These are phyloP conservation scores for Drosophila paranaensis DNA, from an alignment of 2,888 invertebrate species.

Conservation along the genomic window DNA sequence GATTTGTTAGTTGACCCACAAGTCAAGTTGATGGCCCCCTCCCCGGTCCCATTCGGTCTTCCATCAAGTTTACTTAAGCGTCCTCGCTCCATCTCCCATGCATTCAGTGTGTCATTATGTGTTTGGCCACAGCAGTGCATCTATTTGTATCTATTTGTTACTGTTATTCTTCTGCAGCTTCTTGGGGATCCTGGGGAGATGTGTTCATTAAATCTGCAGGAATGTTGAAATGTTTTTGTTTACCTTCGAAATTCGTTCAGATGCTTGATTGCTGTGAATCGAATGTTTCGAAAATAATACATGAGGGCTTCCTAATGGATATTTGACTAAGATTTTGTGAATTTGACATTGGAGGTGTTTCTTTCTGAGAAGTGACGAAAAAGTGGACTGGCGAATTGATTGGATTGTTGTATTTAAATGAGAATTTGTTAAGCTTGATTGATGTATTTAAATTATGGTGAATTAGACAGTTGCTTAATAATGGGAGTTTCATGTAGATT, in stretches of 20 bases:
- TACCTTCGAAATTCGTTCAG: constrained; percentile 50
- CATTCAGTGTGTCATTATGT: constrained; percentile 54
- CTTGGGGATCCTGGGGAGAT: constrained; percentile 49
- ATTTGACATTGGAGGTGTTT: background rate
- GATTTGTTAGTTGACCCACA: constrained; percentile 68
- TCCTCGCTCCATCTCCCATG: constrained; percentile 46
- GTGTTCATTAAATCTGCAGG: constrained; percentile 72
- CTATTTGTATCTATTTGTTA: constrained; percentile 22
- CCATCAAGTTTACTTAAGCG: constrained; percentile 61
- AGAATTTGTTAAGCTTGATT: background rate
- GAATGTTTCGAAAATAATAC: constrained; percentile 43
- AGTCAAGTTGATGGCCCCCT: constrained; percentile 49
- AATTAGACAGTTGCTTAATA: background rate
- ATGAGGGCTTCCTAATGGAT: constrained; percentile 19
- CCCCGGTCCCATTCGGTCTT: background rate
- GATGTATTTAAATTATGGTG: background rate
- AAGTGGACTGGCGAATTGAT: background rate
- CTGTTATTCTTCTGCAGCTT: constrained; percentile 4
- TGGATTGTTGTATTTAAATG: background rate
- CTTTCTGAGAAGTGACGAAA: background rate
- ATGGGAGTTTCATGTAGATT: background rate
- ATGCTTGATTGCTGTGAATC: constrained; percentile 35
- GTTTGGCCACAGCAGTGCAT: constrained; percentile 37
- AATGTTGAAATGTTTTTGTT: constrained; percentile 73
- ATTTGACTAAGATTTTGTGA: background rate